Percentiles rank a stretch among this genome's conserved stretches.
Conservation (phyloP, 2,888 invertebrate species). For the Syrista parreyssii region DNA sequence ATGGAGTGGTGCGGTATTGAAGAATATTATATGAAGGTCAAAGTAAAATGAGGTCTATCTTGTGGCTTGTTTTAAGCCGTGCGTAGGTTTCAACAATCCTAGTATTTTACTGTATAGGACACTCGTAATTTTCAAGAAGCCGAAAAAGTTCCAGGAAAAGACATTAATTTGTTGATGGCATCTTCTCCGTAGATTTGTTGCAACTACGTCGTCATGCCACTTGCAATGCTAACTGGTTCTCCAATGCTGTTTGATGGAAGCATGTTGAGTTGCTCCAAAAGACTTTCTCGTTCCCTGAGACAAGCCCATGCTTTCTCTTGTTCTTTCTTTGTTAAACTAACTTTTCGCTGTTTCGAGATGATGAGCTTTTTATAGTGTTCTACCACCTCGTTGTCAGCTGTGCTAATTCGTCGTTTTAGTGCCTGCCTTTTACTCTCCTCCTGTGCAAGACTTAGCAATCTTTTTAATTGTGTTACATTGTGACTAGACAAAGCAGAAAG, state of each 20-base stretch:
- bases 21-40: not conserved
- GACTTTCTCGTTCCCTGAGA: conserved; percentile 57
- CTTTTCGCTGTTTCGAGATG: conserved; percentile 83
- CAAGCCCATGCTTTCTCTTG: conserved; percentile 79
- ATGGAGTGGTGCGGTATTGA: not conserved
- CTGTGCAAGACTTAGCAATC: conserved; percentile 77
- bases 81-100: not conserved
- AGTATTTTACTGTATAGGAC: not conserved
- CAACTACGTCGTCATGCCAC: not conserved
- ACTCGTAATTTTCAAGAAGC: not conserved
- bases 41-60: not conserved
- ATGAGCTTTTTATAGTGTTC: conserved; percentile 88
- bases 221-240: conserved; percentile 43
- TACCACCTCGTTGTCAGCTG: conserved; percentile 79
- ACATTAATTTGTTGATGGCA: not conserved
- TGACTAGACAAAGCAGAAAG: conserved; percentile 81
- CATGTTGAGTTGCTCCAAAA: conserved; percentile 60
- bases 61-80: not conserved
- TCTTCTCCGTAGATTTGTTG: not conserved
- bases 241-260: conserved; percentile 57
- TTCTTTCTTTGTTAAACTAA: conserved; percentile 82
- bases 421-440: conserved; percentile 84
- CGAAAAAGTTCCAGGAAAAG: not conserved
- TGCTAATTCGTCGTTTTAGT: conserved; percentile 79
- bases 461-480: conserved; percentile 80